A percentile compares a stretch with the other conserved stretches of the same genome.
phyloP scores from a whole-genome alignment of 1,140 invertebrate genomes.

The Drosophila arawakana region DNA sequence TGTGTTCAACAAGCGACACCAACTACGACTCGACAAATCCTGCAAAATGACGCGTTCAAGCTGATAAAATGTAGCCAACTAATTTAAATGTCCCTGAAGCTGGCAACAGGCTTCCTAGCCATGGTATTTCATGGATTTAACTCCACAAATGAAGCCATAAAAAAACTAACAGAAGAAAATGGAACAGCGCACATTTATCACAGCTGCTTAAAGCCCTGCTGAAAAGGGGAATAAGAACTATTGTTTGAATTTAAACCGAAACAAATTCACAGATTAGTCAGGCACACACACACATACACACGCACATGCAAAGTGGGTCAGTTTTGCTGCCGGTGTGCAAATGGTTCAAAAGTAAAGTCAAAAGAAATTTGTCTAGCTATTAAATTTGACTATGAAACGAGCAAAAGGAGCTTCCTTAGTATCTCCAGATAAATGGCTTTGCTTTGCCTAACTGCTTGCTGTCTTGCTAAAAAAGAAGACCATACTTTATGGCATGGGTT shows the following conservation, averaged over 20 bases:
- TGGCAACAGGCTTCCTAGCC: constrained; percentile 19
- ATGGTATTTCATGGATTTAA: neutral
- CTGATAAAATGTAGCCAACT: constrained; percentile 38
- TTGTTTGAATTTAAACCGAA: constrained; percentile 18
- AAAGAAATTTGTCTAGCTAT: constrained; percentile 31
- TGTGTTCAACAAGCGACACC: constrained; percentile 11
- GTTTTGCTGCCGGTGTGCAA: neutral
- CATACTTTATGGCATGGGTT: neutral
- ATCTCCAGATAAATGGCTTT: constrained; percentile 5
- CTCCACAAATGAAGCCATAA: neutral
- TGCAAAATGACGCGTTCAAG: constrained; percentile 47
- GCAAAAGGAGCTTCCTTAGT: constrained; percentile 2
- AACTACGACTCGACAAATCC: constrained; percentile 31
- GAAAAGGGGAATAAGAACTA: constrained; percentile 2
- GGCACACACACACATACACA: constrained; percentile 2
- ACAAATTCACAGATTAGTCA: constrained; percentile 29
- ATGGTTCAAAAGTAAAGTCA: constrained; percentile 10
- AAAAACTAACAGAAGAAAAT: neutral
- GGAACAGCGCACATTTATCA: constrained; percentile 25
- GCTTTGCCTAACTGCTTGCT: constrained; percentile 1
- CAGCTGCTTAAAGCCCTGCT: constrained; percentile 16
- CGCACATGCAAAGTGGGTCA: constrained; percentile 26
- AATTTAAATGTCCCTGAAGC: constrained; percentile 42
- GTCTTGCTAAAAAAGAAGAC: neutral
- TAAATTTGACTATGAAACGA: constrained; percentile 9